phyloP scores from a whole-genome alignment of 2,113 vertebrate species.

The Amphilophus citrinellus region DNA sequence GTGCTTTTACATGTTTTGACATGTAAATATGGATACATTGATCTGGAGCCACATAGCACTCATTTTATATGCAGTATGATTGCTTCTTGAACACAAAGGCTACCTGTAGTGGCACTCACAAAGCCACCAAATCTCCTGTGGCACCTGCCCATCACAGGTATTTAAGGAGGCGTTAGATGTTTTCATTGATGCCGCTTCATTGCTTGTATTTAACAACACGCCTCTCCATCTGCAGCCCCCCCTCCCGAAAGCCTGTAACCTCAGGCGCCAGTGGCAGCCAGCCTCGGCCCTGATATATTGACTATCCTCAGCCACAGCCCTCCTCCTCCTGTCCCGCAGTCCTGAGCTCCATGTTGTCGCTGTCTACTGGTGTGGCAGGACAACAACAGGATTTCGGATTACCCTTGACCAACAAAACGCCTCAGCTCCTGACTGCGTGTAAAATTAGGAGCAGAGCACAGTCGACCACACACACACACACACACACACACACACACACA shows the following conservation, averaged over 20 bases:
- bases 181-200: slow-evolving; percentile 20
- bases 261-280: slow-evolving; percentile 60
- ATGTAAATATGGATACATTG: background rate
- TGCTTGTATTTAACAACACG: slow-evolving; percentile 35
- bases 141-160: slow-evolving; percentile 40
- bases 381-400: slow-evolving; percentile 80
- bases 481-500: slow-evolving; percentile 20
- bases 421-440: slow-evolving; percentile 60
- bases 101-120: background rate
- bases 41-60: background rate
- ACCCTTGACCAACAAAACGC: slow-evolving; percentile 77
- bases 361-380: slow-evolving; percentile 71
- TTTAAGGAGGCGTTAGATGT: slow-evolving; percentile 10
- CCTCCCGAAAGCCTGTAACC: slow-evolving; percentile 55
- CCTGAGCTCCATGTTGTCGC: slow-evolving; percentile 70
- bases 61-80: background rate
- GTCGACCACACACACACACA: background rate
- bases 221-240: slow-evolving; percentile 38
- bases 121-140: background rate
- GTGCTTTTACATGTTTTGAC: background rate
- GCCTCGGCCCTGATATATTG: slow-evolving; percentile 61
- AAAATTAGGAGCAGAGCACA: slow-evolving; percentile 59
- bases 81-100: background rate
- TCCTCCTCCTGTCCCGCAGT: slow-evolving; percentile 69
- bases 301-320: slow-evolving; percentile 66